A percentile compares a stretch with the other conserved stretches of the same genome.
Conservation (phyloP, 1,140 invertebrate species). For the Laupala kohalensis region DNA sequence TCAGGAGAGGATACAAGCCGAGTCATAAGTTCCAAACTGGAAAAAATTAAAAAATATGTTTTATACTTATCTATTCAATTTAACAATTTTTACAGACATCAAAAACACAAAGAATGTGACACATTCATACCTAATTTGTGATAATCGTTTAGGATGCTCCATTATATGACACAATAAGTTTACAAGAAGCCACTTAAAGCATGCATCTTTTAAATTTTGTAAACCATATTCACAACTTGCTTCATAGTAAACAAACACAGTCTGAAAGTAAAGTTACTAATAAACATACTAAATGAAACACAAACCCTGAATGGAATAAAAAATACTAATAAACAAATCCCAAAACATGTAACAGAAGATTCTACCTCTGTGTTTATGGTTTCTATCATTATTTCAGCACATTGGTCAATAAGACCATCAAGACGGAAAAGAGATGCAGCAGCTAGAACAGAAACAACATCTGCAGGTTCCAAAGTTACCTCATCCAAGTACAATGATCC, state of each 20-base stretch:
- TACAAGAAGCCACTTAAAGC: constrained; percentile 53
- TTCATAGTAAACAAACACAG: constrained; percentile 54
- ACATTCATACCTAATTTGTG: constrained; percentile 34
- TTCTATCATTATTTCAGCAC: constrained; percentile 60
- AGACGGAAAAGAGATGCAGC: constrained; percentile 65
- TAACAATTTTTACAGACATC: too few species aligned
- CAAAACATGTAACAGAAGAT: not conserved
- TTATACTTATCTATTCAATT: too few species aligned
- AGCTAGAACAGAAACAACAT: constrained; percentile 57
- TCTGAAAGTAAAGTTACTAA: constrained; percentile 30
- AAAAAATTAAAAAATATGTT: constrained; percentile 13
- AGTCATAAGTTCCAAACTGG: constrained; percentile 46
- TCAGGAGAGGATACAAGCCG: constrained; percentile 48
- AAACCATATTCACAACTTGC: constrained; percentile 54
- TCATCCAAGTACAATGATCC: constrained; percentile 71
- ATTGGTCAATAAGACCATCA: constrained; percentile 62
- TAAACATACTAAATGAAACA: not conserved
- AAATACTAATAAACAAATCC: not conserved
- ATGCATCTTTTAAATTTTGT: constrained; percentile 41
- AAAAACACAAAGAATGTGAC: not conserved
- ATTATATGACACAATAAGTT: constrained; percentile 50
- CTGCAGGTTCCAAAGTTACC: constrained; percentile 52
- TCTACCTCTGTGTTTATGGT: constrained; percentile 47
- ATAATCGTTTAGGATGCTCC: constrained; percentile 38
- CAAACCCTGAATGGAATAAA: too few species aligned